Evolutionary conservation across 2,888 invertebrate genomes (phyloP).

Genomic region (Stictocephala bisonia): DNA sequence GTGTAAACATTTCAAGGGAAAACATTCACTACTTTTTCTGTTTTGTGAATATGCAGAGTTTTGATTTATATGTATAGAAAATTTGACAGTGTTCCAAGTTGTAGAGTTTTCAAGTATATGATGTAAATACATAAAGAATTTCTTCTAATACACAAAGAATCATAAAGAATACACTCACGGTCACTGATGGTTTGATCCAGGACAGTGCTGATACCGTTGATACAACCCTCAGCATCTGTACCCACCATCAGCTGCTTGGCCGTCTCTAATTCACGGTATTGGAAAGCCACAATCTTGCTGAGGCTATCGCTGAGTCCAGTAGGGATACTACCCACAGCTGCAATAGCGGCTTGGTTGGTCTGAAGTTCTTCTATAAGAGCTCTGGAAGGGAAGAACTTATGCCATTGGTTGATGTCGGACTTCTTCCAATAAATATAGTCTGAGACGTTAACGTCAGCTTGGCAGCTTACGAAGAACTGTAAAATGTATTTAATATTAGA

Average conservation of each 20-base stretch:
- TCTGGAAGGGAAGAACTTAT: conserved; percentile 20
- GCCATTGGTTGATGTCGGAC: conserved; percentile 8
- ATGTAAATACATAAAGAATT: too few species aligned
- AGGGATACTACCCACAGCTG: not conserved
- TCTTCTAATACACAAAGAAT: too few species aligned
- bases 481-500: too few species aligned
- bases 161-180: too few species aligned
- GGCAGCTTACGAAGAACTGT: too few species aligned
- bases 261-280: conserved; percentile 11
- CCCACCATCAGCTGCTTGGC: conserved; percentile 14
- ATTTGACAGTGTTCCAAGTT: too few species aligned
- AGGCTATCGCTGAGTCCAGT: not conserved
- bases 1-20: too few species aligned
- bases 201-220: not conserved
- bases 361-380: conserved; percentile 3
- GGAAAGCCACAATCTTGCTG: conserved; percentile 1
- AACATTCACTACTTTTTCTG: too few species aligned
- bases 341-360: not conserved
- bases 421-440: conserved; percentile 37
- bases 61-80: too few species aligned
- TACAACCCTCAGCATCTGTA: conserved; percentile 26
- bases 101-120: too few species aligned
- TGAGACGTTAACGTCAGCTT: not conserved
- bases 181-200: not conserved
- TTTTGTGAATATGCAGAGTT: too few species aligned